Conservation (phyloP, 2,888 invertebrate species). For the Drosophila infuscata region DNA sequence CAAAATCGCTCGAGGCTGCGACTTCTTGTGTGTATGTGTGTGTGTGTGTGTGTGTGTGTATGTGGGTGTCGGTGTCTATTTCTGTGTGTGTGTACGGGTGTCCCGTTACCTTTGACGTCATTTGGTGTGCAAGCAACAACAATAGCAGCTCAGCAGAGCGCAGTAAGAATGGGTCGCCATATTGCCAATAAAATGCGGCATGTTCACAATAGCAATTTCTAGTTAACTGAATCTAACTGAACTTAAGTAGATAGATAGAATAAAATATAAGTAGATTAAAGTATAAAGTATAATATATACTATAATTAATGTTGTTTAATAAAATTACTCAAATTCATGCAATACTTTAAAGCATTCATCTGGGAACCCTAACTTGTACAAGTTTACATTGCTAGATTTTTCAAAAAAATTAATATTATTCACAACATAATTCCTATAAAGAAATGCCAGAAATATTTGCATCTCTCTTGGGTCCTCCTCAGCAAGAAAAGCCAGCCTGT, state of each 20-base stretch:
- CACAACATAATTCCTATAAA: background rate
- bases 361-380: background rate
- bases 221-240: constrained; percentile 1
- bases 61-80: background rate
- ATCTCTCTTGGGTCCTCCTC: background rate
- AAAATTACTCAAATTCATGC: background rate
- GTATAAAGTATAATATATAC: too few relatives aligned
- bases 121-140: constrained; percentile 57
- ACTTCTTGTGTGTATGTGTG: constrained; percentile 3
- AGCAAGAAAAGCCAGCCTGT: background rate
- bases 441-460: background rate
- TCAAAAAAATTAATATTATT: background rate
- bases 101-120: constrained; percentile 71
- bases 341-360: background rate
- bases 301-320: too few relatives aligned
- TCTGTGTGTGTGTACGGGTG: constrained; percentile 22
- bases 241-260: background rate
- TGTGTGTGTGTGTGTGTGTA: background rate
- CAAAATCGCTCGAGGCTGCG: constrained; percentile 21
- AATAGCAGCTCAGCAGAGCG: constrained; percentile 16
- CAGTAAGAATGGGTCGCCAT: constrained; percentile 40
- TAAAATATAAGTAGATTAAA: too few relatives aligned
- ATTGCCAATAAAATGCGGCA: constrained; percentile 54
- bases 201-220: constrained; percentile 17
- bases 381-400: background rate